A percentile compares a stretch with the other conserved stretches of the same genome.
phyloP scores from a whole-genome alignment of 1,140 invertebrate species.

The Dendroctonus valens region DNA sequence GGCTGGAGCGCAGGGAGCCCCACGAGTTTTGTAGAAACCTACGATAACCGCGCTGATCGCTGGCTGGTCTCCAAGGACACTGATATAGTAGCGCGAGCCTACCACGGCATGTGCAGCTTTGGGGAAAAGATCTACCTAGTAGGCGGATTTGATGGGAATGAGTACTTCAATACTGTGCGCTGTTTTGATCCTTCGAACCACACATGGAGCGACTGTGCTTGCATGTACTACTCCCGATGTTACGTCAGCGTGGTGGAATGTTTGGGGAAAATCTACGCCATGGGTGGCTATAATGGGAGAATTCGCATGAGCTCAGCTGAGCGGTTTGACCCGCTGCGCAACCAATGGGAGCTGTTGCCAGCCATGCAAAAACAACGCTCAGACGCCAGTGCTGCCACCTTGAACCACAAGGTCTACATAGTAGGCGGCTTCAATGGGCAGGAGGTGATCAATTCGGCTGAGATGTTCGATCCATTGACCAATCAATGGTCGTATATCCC shows the following conservation, averaged over 20 bases:
- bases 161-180: slow-evolving; percentile 69
- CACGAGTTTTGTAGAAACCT: slow-evolving; percentile 76
- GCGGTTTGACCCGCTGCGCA: slow-evolving; percentile 66
- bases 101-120: slow-evolving; percentile 70
- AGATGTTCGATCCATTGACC: slow-evolving; percentile 62
- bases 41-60: slow-evolving; percentile 66
- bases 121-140: slow-evolving; percentile 60
- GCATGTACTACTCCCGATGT: slow-evolving; percentile 72
- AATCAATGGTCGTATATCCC: slow-evolving; percentile 72
- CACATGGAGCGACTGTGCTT: slow-evolving; percentile 66
- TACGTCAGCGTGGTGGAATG: slow-evolving; percentile 74
- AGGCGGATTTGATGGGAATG: slow-evolving; percentile 70
- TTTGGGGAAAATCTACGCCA: slow-evolving; percentile 75
- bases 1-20: slow-evolving; percentile 79
- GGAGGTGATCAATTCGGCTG: slow-evolving; percentile 63
- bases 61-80: slow-evolving; percentile 64
- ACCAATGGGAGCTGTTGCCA: slow-evolving; percentile 81
- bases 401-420: slow-evolving; percentile 66
- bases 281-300: slow-evolving; percentile 86
- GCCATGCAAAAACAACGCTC: slow-evolving; percentile 78
- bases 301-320: slow-evolving; percentile 73
- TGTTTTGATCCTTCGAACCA: slow-evolving; percentile 65
- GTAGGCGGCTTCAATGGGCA: slow-evolving; percentile 76
- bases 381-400: slow-evolving; percentile 69
- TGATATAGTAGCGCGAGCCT: slow-evolving; percentile 66